Evolutionary conservation across 2,888 invertebrate genomes (phyloP).

Genomic region (Chymomyza procnemis): DNA sequence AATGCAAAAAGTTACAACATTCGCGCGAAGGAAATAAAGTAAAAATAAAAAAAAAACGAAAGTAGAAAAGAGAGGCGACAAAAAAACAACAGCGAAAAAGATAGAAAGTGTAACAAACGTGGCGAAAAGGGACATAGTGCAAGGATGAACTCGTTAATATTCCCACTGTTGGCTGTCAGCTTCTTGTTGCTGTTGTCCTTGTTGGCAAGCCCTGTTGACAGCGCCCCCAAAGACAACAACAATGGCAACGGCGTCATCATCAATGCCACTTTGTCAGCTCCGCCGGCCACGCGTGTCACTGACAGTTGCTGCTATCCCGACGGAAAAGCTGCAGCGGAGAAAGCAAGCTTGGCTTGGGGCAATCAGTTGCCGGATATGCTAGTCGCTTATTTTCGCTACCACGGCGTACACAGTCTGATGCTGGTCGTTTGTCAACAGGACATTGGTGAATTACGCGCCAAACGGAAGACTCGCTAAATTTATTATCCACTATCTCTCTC

Average conservation of each 20-base stretch:
- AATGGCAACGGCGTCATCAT: slow-evolving; percentile 25
- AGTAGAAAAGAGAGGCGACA: not conserved
- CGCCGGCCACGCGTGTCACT: slow-evolving; percentile 45
- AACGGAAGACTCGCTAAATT: slow-evolving; percentile 25
- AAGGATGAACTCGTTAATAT: slow-evolving; percentile 61
- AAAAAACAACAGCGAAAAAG: not conserved
- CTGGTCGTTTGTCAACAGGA: slow-evolving; percentile 70
- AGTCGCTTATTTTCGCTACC: slow-evolving; percentile 71
- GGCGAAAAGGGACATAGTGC: slow-evolving; percentile 8
- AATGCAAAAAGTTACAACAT: slow-evolving; percentile 33
- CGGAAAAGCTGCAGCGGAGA: slow-evolving; percentile 28
- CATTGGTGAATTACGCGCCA: slow-evolving; percentile 53
- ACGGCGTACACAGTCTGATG: slow-evolving; percentile 71
- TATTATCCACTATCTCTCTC: slow-evolving; percentile 30
- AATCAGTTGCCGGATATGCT: slow-evolving; percentile 71
- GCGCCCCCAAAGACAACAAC: not conserved
- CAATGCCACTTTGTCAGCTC: slow-evolving; percentile 36
- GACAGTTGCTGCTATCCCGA: slow-evolving; percentile 45
- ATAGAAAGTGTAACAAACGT: slow-evolving; percentile 9
- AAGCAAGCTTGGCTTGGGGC: slow-evolving; percentile 47
- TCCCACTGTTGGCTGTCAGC: slow-evolving; percentile 28
- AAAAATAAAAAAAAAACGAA: not conserved
- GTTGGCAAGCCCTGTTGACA: slow-evolving; percentile 25
- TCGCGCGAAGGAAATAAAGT: not conserved
- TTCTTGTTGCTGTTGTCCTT: slow-evolving; percentile 11